A percentile compares a stretch with the other conserved stretches of the same genome.
Evolutionary conservation across 2,113 vertebrate genomes (phyloP).

Genomic region (Eurystomus gularis): DNA sequence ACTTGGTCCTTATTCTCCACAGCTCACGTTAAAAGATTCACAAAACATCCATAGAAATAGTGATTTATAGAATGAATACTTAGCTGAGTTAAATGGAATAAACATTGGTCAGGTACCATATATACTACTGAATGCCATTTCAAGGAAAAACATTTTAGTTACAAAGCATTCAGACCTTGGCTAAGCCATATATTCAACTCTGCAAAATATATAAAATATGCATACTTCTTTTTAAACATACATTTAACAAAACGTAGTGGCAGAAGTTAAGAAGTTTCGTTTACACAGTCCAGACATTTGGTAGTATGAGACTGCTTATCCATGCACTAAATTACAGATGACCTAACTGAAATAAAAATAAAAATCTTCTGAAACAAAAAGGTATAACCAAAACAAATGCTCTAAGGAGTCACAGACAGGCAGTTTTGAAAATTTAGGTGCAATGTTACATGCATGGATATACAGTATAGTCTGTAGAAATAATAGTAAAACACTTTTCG

Average conservation of each 20-base stretch:
- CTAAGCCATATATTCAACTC: slow-evolving; percentile 67
- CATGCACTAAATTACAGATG: slow-evolving; percentile 72
- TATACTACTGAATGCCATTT: slow-evolving; percentile 65
- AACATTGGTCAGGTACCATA: slow-evolving; percentile 58
- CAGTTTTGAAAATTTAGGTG: slow-evolving; percentile 59
- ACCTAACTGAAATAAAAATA: slow-evolving; percentile 41
- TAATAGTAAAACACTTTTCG: slow-evolving; percentile 68
- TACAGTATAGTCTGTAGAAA: slow-evolving; percentile 69
- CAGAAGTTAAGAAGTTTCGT: slow-evolving; percentile 66
- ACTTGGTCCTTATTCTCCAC: slow-evolving; percentile 67
- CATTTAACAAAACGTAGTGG: slow-evolving; percentile 64
- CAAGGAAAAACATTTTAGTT: slow-evolving; percentile 56
- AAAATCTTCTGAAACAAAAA: slow-evolving; percentile 19
- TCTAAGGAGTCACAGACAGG: slow-evolving; percentile 55
- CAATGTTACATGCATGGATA: slow-evolving; percentile 71
- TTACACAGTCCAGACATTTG: slow-evolving; percentile 67
- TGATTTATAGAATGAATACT: slow-evolving; percentile 70
- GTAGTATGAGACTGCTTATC: slow-evolving; percentile 68
- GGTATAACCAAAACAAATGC: slow-evolving; percentile 39
- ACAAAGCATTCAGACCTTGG: slow-evolving; percentile 68
- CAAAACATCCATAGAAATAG: slow-evolving; percentile 74
- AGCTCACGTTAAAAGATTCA: slow-evolving; percentile 66
- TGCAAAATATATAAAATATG: slow-evolving; percentile 74
- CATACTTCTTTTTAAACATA: slow-evolving; percentile 62
- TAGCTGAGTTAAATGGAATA: slow-evolving; percentile 67